Evolutionary conservation across 2,888 invertebrate genomes (phyloP), one percentile per base, ranked within the genome.

Genomic region (Xestia xanthographa): DNA sequence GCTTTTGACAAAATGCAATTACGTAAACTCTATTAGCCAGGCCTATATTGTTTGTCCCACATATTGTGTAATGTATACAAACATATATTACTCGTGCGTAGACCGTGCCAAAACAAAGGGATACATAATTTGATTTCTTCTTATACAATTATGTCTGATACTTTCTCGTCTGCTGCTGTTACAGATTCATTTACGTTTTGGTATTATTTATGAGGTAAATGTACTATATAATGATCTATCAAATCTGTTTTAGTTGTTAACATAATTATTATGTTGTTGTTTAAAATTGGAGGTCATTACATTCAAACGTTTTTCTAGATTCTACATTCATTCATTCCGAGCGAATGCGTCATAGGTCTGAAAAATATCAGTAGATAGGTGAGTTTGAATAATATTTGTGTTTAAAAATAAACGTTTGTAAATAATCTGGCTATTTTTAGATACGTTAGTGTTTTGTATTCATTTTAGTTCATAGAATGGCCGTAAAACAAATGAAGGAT

Each of bases 91-190:
- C 69, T 71, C 75, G n/a, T 65, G 66, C 58, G 71, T 45, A 73
- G 48, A 77, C 78, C 76, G 43, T 63, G 60, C 43, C 53, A 72
- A 75, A 85, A 81, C 85, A 86, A 85, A 82, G 81, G 66, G 68
- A 66, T 72, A 75, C 77, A 75, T 88, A 87, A 87, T 74, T 77
- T 71, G 72, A 87, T 87, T 74, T 79, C 38, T 71, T 65, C 56
- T 70, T 45, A 66, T 60, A 69, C 53, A 58, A 56, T 80, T 58
- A 73, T 62, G 66, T 71, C 58, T 78, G 58, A 41, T 72, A 72
- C 73, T 73, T 70, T 77, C 34, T 72, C 29, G 22, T 50, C 38
- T 66, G 63, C 68, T 50, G 50, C 34, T 66, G 43, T 70, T 68
- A 79, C 22, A 70, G 29, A 68, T 77, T 63, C n/a, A 67, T 83